phyloP scores from a whole-genome alignment of 2,888 invertebrate genomes.

The Dolomedes plantarius region DNA sequence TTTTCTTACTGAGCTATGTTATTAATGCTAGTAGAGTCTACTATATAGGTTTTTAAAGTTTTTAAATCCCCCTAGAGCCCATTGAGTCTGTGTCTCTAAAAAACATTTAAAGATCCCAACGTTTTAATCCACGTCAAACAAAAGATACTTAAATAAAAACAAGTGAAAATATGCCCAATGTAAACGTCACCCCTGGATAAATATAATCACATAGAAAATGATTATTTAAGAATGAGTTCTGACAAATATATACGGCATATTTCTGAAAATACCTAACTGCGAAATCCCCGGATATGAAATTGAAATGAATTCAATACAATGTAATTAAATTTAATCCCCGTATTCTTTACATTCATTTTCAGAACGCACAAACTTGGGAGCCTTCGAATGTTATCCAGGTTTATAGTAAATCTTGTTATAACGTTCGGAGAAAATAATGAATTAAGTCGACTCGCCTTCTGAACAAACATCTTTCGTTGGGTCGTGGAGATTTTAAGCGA shows the following conservation, averaged over 20 bases:
- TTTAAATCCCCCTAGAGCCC: too few species aligned
- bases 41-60: too few species aligned
- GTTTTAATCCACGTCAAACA: too few species aligned
- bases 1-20: too few species aligned
- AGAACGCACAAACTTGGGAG: neutral
- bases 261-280: neutral
- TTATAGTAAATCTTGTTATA: neutral
- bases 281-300: neutral
- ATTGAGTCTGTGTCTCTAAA: too few species aligned
- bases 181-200: too few species aligned
- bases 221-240: too few species aligned
- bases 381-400: neutral
- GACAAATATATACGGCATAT: neutral
- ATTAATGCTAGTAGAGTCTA: too few species aligned
- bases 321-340: conserved; percentile 3
- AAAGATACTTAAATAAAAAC: too few species aligned
- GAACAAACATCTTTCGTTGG: neutral
- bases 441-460: neutral
- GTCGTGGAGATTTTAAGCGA: neutral
- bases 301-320: neutral
- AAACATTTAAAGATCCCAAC: too few species aligned
- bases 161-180: too few species aligned
- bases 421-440: neutral
- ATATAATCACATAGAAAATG: too few species aligned
- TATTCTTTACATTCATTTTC: neutral